Percentiles rank a stretch among this genome's conserved stretches.
Conservation (phyloP, 2,797 vertebrate species). For the Sebastolobus alascanus region DNA sequence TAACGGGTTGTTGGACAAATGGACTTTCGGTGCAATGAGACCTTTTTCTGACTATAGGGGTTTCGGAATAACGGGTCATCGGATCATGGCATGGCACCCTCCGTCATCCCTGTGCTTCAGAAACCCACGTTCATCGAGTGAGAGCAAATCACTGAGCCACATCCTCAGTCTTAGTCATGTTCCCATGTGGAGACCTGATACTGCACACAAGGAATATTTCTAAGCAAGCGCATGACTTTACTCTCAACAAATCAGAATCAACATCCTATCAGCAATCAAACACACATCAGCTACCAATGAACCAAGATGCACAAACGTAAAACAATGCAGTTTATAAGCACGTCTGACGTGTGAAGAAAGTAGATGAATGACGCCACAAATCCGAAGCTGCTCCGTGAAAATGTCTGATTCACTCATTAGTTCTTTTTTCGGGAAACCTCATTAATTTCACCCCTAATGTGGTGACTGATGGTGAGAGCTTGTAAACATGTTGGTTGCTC, state of each 20-base stretch:
- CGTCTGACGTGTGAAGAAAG: neutral
- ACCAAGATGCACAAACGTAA: neutral
- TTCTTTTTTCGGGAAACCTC: neutral
- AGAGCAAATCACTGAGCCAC: neutral
- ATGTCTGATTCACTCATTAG: conserved; percentile 21
- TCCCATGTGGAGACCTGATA: neutral
- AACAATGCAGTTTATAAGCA: neutral
- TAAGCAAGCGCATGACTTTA: neutral
- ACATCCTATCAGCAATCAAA: neutral
- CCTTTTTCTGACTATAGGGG: too few species aligned
- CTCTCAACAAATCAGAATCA: neutral
- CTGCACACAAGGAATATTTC: neutral
- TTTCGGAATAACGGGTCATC: too few species aligned
- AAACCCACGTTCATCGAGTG: conserved; percentile 7
- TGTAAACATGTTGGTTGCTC: conserved; percentile 8
- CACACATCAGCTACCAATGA: neutral
- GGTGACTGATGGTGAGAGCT: neutral
- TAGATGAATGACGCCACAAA: neutral
- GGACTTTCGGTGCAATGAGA: too few species aligned
- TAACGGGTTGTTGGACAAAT: too few species aligned
- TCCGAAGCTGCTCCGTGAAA: neutral
- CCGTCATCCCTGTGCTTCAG: neutral
- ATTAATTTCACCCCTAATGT: conserved; percentile 12
- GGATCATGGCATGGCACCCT: neutral
- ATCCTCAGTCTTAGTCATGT: conserved; percentile 6